phyloP scores from a whole-genome alignment of 2,113 vertebrate genomes.

The Amia ocellicauda region DNA sequence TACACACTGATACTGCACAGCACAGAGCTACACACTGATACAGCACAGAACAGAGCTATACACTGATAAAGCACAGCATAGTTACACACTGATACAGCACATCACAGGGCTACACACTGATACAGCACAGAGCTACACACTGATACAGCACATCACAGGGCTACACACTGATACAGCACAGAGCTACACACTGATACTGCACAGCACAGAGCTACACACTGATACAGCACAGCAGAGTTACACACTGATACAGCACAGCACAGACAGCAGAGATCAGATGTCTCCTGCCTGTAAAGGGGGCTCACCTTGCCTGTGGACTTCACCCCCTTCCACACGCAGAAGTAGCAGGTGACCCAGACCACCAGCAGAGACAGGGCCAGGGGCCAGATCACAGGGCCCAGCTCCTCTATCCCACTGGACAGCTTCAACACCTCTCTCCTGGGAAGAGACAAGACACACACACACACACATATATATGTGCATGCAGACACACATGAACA shows the following conservation, averaged over 20 bases:
- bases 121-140: conserved; percentile 6
- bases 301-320: conserved; percentile 76
- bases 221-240: no score
- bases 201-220: no score
- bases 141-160: no score
- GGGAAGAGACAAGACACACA: no score
- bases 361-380: conserved; percentile 64
- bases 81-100: conserved; percentile 12
- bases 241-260: no score
- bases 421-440: conserved; percentile 68
- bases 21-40: no score
- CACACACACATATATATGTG: not conserved
- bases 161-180: no score
- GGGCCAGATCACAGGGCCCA: conserved; percentile 71
- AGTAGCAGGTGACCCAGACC: conserved; percentile 73
- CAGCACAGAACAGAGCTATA: no score
- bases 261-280: no score
- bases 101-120: not conserved
- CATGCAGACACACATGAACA: not conserved
- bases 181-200: no score
- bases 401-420: conserved; percentile 67
- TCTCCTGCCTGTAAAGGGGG: not conserved
- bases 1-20: no score
- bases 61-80: no score
- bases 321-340: conserved; percentile 77